Conservation (phyloP, 2,888 invertebrate species). For the Laspeyria flexula region DNA sequence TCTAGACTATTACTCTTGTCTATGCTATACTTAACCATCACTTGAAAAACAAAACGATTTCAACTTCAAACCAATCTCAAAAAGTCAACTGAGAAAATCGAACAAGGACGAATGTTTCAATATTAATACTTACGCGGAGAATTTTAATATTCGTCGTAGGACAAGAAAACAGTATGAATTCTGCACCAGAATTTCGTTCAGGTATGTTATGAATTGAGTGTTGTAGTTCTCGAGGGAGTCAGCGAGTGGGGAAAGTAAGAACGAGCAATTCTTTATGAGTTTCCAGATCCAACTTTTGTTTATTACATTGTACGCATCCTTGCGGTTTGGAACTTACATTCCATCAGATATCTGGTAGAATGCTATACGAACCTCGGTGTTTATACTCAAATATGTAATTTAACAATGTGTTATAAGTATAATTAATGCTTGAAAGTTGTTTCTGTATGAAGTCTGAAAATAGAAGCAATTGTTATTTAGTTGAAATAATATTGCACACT, state of each 20-base stretch:
- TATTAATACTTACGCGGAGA: slow-evolving; percentile 23
- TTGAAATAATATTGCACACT: no score
- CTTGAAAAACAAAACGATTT: no score
- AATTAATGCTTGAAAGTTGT: no score
- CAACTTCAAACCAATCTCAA: slow-evolving; percentile 24
- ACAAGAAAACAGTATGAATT: slow-evolving; percentile 61
- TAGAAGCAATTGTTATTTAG: no score
- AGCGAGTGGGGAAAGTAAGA: slow-evolving; percentile 23
- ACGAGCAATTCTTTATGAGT: slow-evolving; percentile 62
- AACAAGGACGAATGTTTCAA: slow-evolving; percentile 49
- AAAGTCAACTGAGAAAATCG: slow-evolving; percentile 44
- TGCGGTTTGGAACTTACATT: background rate
- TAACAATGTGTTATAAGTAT: no score
- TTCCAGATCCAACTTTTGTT: slow-evolving; percentile 33
- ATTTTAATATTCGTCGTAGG: slow-evolving; percentile 75
- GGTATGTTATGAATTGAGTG: slow-evolving; percentile 66
- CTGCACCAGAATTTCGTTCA: slow-evolving; percentile 61
- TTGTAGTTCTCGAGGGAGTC: slow-evolving; percentile 46
- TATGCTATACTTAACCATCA: no score
- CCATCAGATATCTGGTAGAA: background rate
- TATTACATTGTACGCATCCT: slow-evolving; percentile 2
- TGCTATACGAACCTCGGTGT: no score
- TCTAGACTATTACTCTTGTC: no score
- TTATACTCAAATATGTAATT: no score
- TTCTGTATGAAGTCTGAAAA: no score